Conservation (phyloP, 2,888 invertebrate genomes). For the Leptopilina drosophilae region DNA sequence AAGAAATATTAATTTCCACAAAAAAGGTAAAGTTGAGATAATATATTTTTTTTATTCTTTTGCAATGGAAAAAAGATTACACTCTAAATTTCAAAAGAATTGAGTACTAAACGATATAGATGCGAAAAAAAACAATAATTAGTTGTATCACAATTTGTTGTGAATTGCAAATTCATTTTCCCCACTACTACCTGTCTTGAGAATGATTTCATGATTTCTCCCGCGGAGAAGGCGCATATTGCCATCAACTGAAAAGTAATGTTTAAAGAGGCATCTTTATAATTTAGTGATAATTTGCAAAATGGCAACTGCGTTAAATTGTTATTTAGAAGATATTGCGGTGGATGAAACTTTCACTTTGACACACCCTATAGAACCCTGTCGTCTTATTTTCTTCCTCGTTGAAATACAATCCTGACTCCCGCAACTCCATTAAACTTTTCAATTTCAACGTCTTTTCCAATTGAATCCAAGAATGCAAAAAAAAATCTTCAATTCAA, state of each 20-base stretch:
- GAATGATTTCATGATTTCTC: constrained; percentile 23
- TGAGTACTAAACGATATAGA: too few species aligned
- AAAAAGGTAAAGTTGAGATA: too few species aligned
- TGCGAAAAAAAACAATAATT: neutral
- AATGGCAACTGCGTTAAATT: constrained; percentile 16
- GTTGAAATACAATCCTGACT: constrained; percentile 16
- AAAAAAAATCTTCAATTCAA: neutral
- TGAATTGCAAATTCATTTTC: constrained; percentile 24
- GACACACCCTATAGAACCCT: constrained; percentile 17
- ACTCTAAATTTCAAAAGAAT: too few species aligned
- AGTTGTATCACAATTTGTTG: neutral
- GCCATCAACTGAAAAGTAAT: constrained; percentile 19
- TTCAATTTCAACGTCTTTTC: constrained; percentile 27
- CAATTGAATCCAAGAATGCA: neutral
- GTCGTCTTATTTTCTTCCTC: constrained; percentile 10
- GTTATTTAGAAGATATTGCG: constrained; percentile 24
- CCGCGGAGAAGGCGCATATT: neutral
- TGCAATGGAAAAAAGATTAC: too few species aligned
- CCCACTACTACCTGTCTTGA: neutral
- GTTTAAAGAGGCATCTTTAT: constrained; percentile 33
- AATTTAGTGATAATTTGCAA: constrained; percentile 37
- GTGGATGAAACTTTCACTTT: constrained; percentile 29
- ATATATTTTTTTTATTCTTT: too few species aligned
- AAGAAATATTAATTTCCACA: too few species aligned
- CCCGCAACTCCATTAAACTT: constrained; percentile 34